A percentile compares a stretch with the other conserved stretches of the same genome.
Conservation (phyloP, 1,140 invertebrate species). For the Cydia amplana region DNA sequence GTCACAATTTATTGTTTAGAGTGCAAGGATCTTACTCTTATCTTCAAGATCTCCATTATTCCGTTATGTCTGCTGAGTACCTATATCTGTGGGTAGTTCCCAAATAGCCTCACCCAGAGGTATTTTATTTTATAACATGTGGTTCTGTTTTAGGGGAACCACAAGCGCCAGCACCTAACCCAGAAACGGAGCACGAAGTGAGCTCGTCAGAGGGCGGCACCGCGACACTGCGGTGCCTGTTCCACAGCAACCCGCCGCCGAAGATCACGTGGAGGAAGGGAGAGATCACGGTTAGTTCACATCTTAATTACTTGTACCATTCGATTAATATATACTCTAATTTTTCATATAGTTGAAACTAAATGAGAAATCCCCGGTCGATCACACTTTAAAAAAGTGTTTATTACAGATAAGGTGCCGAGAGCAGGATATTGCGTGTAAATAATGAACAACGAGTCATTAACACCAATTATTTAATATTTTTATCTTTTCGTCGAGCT, state of each 20-base stretch:
- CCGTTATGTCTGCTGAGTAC: no score
- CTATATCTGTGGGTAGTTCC: neutral
- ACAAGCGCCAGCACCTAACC: conserved; percentile 48
- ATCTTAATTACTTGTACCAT: neutral
- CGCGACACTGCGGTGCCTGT: conserved; percentile 86
- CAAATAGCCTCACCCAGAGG: neutral
- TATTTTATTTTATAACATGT: neutral
- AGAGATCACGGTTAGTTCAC: conserved; percentile 82
- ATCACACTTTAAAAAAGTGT: neutral
- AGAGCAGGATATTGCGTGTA: neutral
- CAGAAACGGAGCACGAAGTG: conserved; percentile 80
- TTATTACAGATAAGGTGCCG: neutral
- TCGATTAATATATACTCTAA: neutral
- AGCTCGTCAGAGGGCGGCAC: conserved; percentile 85
- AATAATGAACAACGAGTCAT: neutral
- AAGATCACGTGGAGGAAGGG: conserved; percentile 88
- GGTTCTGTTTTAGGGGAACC: conserved; percentile 48
- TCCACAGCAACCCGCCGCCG: conserved; percentile 87
- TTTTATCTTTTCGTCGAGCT: neutral
- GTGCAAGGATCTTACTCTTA: no score
- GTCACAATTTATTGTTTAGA: no score
- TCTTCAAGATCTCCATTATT: no score
- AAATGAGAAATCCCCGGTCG: neutral
- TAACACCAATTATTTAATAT: neutral
- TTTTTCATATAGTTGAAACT: no score